Percentiles rank a stretch among this genome's conserved stretches.
phyloP scores from a whole-genome alignment of 2,888 invertebrate genomes.

The Stratiomys singularior region DNA sequence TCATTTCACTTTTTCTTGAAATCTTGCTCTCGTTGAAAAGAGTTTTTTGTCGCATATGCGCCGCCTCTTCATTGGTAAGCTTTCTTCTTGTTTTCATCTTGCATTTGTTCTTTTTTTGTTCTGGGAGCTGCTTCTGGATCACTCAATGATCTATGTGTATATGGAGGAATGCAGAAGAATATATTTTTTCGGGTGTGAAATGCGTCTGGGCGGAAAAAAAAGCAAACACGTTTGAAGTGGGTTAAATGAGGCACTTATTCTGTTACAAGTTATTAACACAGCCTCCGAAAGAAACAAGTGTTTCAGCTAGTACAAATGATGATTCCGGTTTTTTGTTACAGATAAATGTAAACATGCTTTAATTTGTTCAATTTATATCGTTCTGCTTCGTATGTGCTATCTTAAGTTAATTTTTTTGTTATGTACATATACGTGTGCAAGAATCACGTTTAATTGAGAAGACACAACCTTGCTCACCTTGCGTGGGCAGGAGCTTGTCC shows the following conservation, averaged over 20 bases:
- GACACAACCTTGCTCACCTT: background rate
- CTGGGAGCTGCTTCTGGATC: background rate
- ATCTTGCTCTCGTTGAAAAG: conserved; percentile 23
- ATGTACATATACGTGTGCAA: too few species aligned
- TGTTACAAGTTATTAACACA: conserved; percentile 5
- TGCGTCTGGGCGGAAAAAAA: background rate
- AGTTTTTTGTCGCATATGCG: background rate
- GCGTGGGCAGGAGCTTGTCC: background rate
- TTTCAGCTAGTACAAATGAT: background rate
- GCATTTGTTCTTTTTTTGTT: background rate
- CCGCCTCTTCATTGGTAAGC: background rate
- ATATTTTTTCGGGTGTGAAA: background rate
- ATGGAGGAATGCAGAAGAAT: background rate
- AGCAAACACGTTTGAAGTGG: background rate
- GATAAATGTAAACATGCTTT: background rate
- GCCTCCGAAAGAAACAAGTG: background rate
- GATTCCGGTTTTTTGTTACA: background rate
- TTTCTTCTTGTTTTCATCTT: background rate
- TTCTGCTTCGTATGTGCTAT: too few species aligned
- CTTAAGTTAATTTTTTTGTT: too few species aligned
- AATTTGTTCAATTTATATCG: too few species aligned
- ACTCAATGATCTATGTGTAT: too few species aligned
- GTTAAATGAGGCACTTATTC: background rate
- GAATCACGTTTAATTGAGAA: too few species aligned
- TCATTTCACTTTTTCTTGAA: conserved; percentile 56